A percentile compares a stretch with the other conserved stretches of the same genome.
Evolutionary conservation across 2,797 vertebrate genomes (phyloP).

Genomic region (Sebastes oblongus): DNA sequence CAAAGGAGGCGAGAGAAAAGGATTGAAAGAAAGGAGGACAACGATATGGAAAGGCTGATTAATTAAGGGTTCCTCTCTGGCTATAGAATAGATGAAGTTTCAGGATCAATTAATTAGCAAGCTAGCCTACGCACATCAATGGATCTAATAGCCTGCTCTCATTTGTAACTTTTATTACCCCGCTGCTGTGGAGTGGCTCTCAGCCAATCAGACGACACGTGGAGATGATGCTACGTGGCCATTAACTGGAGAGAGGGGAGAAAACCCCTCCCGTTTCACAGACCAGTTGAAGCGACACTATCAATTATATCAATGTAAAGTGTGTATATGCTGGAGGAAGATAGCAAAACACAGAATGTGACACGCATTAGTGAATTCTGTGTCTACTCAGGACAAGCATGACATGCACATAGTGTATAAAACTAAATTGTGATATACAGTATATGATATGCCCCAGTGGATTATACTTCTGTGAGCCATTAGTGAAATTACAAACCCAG

Average conservation of each 20-base stretch:
- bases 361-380: not conserved
- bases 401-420: not conserved
- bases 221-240: constrained; percentile 51
- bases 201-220: constrained; percentile 70
- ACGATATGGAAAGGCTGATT: constrained; percentile 72
- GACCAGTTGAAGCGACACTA: constrained; percentile 46
- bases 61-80: constrained; percentile 79
- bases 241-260: constrained; percentile 56
- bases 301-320: constrained; percentile 57
- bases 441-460: constrained; percentile 19
- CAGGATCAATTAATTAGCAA: constrained; percentile 84
- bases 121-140: constrained; percentile 79
- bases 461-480: constrained; percentile 43
- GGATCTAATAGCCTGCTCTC: constrained; percentile 81
- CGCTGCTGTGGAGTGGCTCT: constrained; percentile 68
- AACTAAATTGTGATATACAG: constrained; percentile 22
- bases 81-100: constrained; percentile 83
- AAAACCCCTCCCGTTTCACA: constrained; percentile 17
- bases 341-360: not conserved
- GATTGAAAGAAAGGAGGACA: constrained; percentile 51
- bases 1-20: constrained; percentile 10
- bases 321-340: constrained; percentile 11
- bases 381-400: not conserved
- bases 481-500: constrained; percentile 51
- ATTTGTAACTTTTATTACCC: constrained; percentile 85